Evolutionary conservation across 2,888 invertebrate species (phyloP).

Genomic region (Euproctis similis): DNA sequence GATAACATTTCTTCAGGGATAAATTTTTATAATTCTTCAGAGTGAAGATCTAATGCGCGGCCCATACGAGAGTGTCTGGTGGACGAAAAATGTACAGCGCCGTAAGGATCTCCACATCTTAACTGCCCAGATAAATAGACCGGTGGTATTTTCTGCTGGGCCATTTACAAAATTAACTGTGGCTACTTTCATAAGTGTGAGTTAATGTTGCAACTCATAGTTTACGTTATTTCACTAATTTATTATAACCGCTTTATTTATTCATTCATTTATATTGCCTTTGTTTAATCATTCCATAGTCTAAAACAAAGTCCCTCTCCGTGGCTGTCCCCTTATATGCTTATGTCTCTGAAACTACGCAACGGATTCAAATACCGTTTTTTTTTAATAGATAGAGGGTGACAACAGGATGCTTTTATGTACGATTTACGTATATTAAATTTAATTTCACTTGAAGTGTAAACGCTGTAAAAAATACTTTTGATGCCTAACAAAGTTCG

Average conservation of each 20-base stretch:
- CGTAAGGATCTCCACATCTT: slow-evolving; percentile 40
- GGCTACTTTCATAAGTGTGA: slow-evolving; percentile 51
- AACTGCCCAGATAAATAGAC: slow-evolving; percentile 35
- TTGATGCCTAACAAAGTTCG: too few species aligned
- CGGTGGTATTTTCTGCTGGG: slow-evolving; percentile 51
- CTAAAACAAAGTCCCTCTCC: too few species aligned
- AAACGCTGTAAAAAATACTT: too few species aligned
- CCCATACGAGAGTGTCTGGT: slow-evolving; percentile 55
- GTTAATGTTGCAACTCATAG: slow-evolving; percentile 7
- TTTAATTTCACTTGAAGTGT: too few species aligned
- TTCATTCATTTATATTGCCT: neutral
- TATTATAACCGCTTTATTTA: neutral
- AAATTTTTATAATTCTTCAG: too few species aligned
- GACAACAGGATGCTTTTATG: too few species aligned
- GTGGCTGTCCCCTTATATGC: too few species aligned
- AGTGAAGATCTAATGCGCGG: slow-evolving; percentile 40
- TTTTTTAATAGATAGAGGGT: too few species aligned
- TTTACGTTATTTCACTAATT: neutral
- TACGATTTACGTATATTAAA: too few species aligned
- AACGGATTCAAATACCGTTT: too few species aligned
- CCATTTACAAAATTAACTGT: slow-evolving; percentile 50
- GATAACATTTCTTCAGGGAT: neutral
- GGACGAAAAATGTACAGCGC: slow-evolving; percentile 19
- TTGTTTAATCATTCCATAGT: too few species aligned
- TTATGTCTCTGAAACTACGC: too few species aligned